phyloP scores from a whole-genome alignment of 2,797 vertebrate species.

The Megalops cyprinoides region DNA sequence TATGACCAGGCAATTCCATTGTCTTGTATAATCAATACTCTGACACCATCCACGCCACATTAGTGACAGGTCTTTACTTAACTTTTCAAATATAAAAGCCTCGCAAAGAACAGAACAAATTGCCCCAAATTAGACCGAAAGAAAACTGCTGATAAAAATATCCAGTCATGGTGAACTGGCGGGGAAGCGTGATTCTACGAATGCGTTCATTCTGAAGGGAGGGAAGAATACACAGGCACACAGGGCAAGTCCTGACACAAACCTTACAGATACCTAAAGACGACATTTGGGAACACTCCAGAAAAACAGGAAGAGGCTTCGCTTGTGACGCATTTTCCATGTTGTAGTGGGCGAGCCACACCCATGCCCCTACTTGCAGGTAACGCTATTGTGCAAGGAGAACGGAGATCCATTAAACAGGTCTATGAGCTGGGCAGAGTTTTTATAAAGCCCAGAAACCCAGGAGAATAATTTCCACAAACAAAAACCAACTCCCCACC shows the following conservation, averaged over 20 bases:
- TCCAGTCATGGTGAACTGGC: background rate
- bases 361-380: no score
- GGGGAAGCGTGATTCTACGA: background rate
- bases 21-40: background rate
- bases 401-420: no score
- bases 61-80: background rate
- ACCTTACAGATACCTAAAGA: background rate
- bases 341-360: no score
- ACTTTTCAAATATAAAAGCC: background rate
- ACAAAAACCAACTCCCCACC: background rate
- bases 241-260: background rate
- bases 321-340: no score
- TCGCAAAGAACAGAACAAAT: background rate
- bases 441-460: no score
- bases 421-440: no score
- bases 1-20: no score
- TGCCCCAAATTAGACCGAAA: background rate
- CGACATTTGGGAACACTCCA: background rate
- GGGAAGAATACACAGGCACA: background rate
- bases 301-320: background rate
- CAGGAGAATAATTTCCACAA: background rate
- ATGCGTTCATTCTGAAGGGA: background rate
- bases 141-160: background rate
- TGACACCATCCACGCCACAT: background rate
- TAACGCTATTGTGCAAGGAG: no score